Base-by-base conservation (phyloP, 92 coral and sea anemone species). In the Phymanthus crucifer region DNA sequence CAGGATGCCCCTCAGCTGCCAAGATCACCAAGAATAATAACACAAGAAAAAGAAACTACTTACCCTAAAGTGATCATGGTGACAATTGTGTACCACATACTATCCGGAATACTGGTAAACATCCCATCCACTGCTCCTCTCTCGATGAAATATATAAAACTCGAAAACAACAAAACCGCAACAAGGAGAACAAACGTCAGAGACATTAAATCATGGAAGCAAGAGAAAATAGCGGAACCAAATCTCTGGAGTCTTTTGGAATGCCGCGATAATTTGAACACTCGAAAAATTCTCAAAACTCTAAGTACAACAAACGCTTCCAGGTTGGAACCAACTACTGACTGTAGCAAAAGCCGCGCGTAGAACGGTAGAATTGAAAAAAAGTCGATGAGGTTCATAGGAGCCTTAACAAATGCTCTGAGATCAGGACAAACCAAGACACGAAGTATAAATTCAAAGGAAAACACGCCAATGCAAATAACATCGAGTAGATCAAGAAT, bases 51-150 rank as follows among this genome's bases (percentile, higher is more conserved):
- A 50, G 13, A 9, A 21, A 26, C 16, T 34, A 86, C 98, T 87
- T 64, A 95, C 99, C 99, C 99, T 31, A 95, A 71, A 18, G 99
- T 95, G 18, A 95, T 93, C 90, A 95, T 93, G 1, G 99, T 95
- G 10, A 95, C 99, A 31, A 90, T 90, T 14, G 99, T 87, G 77
- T 87, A 95, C 99, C 99, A 95, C 99, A 95, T 95, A 21, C 93
- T 90, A 79, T 95, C 99, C 21, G 93, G 92, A 13, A 95, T 95
- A 69, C 99, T 95, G 76, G 83, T 91, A 43, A 95, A 95, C 70
- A 88, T 86, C 23, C 94, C 98, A 23, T 94, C 93, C 56, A 88
- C 89, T 9, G 88, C 93, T 3, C 89, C 91, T 35, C 84, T 89
- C 71, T 95, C 98, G 24, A 93, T 89, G 64, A 95, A 95, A 87